phyloP scores from a whole-genome alignment of 1,140 invertebrate species.

The Dermatophagoides farinae region DNA sequence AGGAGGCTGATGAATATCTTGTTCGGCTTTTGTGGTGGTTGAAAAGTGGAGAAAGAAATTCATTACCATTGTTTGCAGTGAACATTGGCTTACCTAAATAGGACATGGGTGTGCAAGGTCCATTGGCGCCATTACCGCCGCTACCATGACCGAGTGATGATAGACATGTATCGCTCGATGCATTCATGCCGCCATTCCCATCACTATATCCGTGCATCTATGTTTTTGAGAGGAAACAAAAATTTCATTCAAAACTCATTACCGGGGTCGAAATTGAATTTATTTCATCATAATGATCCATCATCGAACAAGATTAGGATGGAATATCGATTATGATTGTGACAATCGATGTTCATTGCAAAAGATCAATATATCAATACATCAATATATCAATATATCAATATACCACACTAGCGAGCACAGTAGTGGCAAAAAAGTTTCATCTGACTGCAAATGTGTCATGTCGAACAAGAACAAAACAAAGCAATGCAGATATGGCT shows the following conservation, averaged over 20 bases:
- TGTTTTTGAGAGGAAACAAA: not conserved
- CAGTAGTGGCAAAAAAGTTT: too few species aligned
- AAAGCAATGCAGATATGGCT: too few species aligned
- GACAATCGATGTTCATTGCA: too few species aligned
- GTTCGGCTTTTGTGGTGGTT: slow-evolving; percentile 20
- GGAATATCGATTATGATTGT: too few species aligned
- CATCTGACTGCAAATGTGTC: too few species aligned
- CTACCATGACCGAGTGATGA: slow-evolving; percentile 17
- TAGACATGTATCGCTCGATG: slow-evolving; percentile 18
- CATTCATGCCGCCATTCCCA: slow-evolving; percentile 10
- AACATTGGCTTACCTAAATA: slow-evolving; percentile 8
- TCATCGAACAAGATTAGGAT: too few species aligned
- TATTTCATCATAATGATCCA: too few species aligned
- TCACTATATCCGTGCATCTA: slow-evolving; percentile 23
- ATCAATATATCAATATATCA: too few species aligned
- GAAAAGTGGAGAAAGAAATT: slow-evolving; percentile 13
- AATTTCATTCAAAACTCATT: not conserved
- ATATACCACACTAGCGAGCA: too few species aligned
- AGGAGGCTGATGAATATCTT: slow-evolving; percentile 20
- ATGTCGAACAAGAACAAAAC: too few species aligned
- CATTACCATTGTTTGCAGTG: not conserved
- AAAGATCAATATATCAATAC: too few species aligned
- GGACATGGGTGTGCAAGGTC: slow-evolving; percentile 13
- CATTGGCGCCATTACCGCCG: slow-evolving; percentile 16
- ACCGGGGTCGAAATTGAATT: not conserved